Conservation (phyloP, 2,888 invertebrate genomes). For the Chrysolina oricalcia region DNA sequence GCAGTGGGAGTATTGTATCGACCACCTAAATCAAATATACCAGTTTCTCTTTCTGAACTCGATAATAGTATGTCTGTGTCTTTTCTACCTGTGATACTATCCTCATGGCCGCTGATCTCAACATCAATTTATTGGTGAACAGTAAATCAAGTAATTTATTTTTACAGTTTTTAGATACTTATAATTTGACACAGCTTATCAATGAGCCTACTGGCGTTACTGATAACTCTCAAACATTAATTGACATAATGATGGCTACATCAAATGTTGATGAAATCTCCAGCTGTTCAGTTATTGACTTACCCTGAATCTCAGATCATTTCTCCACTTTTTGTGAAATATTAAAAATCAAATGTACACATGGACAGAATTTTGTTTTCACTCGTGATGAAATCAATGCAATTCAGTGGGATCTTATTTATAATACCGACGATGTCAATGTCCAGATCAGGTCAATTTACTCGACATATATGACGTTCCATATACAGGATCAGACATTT, state of each 20-base stretch:
- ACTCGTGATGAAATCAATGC: too few species aligned
- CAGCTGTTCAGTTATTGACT: conserved; percentile 21
- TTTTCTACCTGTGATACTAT: conserved; percentile 18
- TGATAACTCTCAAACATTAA: conserved; percentile 19
- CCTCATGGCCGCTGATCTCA: neutral
- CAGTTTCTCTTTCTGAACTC: neutral
- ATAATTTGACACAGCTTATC: conserved; percentile 24
- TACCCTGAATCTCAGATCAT: conserved; percentile 15
- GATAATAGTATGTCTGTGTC: neutral
- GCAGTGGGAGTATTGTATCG: neutral
- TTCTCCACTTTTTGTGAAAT: too few species aligned
- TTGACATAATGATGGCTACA: conserved; percentile 23
- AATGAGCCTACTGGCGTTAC: conserved; percentile 21
- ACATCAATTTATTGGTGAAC: too few species aligned
- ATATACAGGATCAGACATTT: too few species aligned
- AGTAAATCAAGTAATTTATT: conserved; percentile 3
- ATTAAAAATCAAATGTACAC: too few species aligned
- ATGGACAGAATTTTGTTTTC: too few species aligned
- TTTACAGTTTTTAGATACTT: conserved; percentile 18
- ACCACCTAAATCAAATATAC: conserved; percentile 22
- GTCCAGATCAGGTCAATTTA: too few species aligned
- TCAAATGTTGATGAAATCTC: conserved; percentile 23
- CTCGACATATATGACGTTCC: too few species aligned
- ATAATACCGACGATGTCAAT: too few species aligned
- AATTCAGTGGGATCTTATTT: too few species aligned